Evolutionary conservation across 1,140 invertebrate species (phyloP), one percentile per base, ranked within the genome.

Genomic region (Augochlora pura): DNA sequence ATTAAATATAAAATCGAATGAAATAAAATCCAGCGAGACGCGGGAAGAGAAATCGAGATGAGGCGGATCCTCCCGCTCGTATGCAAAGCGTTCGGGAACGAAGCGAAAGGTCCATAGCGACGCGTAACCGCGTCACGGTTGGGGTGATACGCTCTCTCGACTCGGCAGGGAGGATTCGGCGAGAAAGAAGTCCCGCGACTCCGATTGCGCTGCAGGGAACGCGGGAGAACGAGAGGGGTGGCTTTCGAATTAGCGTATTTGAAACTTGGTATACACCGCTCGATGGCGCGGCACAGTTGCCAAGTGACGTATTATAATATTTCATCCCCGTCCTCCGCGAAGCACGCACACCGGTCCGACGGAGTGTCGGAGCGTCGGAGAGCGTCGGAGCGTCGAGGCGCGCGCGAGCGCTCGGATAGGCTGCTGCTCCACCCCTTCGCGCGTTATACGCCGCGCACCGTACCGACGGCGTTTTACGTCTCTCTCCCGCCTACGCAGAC

Each of bases 221-320:
- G 81, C 52, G 72, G 49, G 8, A 10, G 49, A 16, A 14, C 39
- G 68, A n/a, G 32, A 62, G 78, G 84, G 85, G 80, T 79, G 83
- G 86, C 86, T 87, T 87, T 87, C 84, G 88, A 89, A 88, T 89
- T 89, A 88, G 87, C 80, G 82, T 87, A 86, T 89, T 88, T 85
- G 82, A 88, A 88, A 88, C 83, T 90, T 90, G 90, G 87, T 90
- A 91, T 89, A 89, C 88, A 87, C 87, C 89, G 86, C 89, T 91
- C 89, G 91, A 91, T 91, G 88, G 89, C 87, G 89, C 90, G 90
- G 85, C 89, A 90, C 90, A 91, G 90, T 92, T 91, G 90, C 91
- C 91, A 91, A 92, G 89, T 91, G 90, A 92, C 90, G 91, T 91
- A 92, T 92, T 91, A 91, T 91, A 92, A 92, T 92, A 92, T 92